These are phyloP conservation scores for Hippocampus kuda DNA, from an alignment of 2,797 vertebrate genomes.

Conservation along the genomic window DNA sequence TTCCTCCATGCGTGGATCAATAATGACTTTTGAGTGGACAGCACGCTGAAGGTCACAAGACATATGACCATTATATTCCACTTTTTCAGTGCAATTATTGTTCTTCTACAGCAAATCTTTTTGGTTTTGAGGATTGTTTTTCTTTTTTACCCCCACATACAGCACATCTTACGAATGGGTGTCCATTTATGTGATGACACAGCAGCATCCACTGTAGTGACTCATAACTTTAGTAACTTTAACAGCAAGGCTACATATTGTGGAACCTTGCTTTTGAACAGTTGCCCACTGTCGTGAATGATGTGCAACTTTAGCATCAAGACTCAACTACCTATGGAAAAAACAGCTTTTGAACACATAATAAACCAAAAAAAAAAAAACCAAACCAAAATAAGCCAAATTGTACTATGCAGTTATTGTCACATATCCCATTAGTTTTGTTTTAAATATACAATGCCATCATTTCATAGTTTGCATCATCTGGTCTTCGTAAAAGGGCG, in stretches of 20 bases:
- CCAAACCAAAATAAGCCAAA: neutral
- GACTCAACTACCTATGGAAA: neutral
- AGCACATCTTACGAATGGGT: neutral
- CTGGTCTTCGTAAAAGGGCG: neutral
- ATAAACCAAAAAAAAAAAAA: neutral
- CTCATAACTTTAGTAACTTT: too few species aligned
- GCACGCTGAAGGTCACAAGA: neutral
- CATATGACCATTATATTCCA: neutral
- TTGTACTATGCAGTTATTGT: neutral
- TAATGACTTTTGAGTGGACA: neutral
- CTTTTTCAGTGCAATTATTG: neutral
- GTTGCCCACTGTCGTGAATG: too few species aligned
- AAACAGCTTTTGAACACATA: neutral
- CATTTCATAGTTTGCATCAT: neutral
- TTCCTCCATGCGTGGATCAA: constrained; percentile 2
- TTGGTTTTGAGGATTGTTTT: neutral
- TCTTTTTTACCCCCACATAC: too few species aligned
- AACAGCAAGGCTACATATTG: too few species aligned
- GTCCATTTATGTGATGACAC: neutral
- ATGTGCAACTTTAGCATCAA: neutral
- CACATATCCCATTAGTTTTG: neutral
- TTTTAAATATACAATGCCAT: neutral
- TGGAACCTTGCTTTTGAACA: too few species aligned
- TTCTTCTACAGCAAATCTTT: neutral
- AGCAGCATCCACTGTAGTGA: neutral